A percentile compares a stretch with the other conserved stretches of the same genome.
Evolutionary conservation across 2,797 vertebrate genomes (phyloP).

Genomic region (Sphenodon punctatus): DNA sequence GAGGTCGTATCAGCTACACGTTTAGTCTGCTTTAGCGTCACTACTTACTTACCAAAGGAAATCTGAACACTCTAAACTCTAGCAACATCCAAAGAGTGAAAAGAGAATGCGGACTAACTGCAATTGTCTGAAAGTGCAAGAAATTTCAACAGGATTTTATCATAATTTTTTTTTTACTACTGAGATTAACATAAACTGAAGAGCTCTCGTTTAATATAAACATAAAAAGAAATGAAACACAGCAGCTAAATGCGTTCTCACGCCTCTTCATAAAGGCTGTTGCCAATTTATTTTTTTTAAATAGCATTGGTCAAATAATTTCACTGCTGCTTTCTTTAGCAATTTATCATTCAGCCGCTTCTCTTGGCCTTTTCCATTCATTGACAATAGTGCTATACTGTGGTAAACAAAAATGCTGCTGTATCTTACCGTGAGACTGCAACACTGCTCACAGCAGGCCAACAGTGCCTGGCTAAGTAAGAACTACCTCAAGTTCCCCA

Average conservation of each 20-base stretch:
- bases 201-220: neutral
- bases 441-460: neutral
- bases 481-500: neutral
- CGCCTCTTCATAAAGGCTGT: neutral
- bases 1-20: neutral
- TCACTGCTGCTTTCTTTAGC: no score
- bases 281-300: neutral
- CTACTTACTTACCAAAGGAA: neutral
- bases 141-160: neutral
- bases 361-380: neutral
- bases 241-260: neutral
- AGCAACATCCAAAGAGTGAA: neutral
- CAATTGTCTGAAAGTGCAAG: neutral
- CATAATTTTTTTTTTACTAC: neutral
- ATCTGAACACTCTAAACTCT: neutral
- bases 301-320: neutral
- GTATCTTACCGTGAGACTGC: neutral
- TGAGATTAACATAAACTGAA: neutral
- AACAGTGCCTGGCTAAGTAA: neutral
- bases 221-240: accelerated
- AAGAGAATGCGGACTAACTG: neutral
- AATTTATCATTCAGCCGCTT: neutral
- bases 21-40: neutral
- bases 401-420: neutral
- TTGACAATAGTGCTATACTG: no score